These are phyloP conservation scores for Tamandua tetradactyla DNA, from an alignment of 2,797 vertebrate genomes.

Conservation along the genomic window DNA sequence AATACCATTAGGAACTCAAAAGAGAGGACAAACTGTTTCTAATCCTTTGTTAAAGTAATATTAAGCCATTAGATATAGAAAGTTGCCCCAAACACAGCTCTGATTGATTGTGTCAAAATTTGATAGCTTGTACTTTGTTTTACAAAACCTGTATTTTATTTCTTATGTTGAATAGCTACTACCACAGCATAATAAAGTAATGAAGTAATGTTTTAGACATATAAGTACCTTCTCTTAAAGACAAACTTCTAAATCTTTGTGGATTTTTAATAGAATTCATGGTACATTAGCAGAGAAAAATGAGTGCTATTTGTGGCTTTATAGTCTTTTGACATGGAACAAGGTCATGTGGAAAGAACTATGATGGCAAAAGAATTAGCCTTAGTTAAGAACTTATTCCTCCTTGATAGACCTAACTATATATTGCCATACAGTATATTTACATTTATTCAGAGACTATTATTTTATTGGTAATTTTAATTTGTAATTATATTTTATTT, in stretches of 20 bases:
- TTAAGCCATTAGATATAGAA: neutral
- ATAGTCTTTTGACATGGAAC: neutral
- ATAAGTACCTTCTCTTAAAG: constrained; percentile 6
- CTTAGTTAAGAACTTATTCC: neutral
- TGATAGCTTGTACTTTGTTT: neutral
- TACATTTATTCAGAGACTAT: neutral
- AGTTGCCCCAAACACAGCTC: neutral
- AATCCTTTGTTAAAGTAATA: neutral
- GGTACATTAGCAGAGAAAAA: neutral
- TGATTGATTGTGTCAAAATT: neutral
- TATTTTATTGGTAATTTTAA: too few relatives aligned
- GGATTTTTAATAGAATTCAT: neutral
- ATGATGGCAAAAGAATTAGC: neutral
- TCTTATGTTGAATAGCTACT: neutral
- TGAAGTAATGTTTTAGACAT: neutral
- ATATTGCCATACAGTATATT: neutral
- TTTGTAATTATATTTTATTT: too few relatives aligned
- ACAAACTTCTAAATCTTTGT: neutral
- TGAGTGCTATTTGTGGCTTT: neutral
- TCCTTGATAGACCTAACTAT: neutral
- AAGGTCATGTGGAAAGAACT: neutral
- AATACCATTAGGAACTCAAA: neutral
- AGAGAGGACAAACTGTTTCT: neutral
- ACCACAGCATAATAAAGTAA: neutral
- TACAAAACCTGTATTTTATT: neutral